Conservation (phyloP, 37 sponge, comb jelly and placozoan species). For the Eunapius fragilis region DNA sequence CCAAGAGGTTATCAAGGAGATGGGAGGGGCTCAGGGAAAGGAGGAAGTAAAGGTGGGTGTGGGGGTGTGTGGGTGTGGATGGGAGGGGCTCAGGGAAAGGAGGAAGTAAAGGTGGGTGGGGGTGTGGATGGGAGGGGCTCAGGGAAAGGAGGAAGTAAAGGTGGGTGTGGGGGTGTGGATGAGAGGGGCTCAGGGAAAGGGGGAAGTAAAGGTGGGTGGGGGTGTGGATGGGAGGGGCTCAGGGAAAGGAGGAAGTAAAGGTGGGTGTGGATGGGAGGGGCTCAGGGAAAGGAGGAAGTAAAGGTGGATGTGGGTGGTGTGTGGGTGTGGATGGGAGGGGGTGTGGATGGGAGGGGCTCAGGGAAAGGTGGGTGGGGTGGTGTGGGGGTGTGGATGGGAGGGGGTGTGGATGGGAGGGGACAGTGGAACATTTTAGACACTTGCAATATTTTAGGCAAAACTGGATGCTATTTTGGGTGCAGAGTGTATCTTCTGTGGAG, state of each 20-base stretch:
- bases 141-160: too few relatives aligned
- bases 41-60: background rate
- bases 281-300: constrained; percentile 2
- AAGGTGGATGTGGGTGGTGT: background rate
- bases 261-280: background rate
- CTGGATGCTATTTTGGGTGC: constrained; percentile 83
- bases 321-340: too few relatives aligned
- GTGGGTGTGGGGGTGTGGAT: background rate
- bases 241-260: constrained; percentile 3
- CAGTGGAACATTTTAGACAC: background rate
- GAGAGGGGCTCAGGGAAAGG: background rate
- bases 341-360: constrained; percentile 6
- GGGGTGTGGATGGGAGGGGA: background rate
- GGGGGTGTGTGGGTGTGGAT: background rate
- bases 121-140: background rate
- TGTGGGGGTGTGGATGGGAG: too few relatives aligned
- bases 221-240: background rate
- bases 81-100: too few relatives aligned
- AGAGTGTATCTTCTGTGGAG: constrained; percentile 93
- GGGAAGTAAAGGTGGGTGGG: background rate
- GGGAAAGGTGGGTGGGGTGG: background rate
- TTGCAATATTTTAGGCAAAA: constrained; percentile 38
- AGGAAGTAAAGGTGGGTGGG: too few relatives aligned
- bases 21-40: constrained; percentile 5
- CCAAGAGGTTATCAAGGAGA: background rate